A percentile compares a stretch with the other conserved stretches of the same genome.
phyloP scores from a whole-genome alignment of 2,797 vertebrate genomes.

The Nyctibius grandis region DNA sequence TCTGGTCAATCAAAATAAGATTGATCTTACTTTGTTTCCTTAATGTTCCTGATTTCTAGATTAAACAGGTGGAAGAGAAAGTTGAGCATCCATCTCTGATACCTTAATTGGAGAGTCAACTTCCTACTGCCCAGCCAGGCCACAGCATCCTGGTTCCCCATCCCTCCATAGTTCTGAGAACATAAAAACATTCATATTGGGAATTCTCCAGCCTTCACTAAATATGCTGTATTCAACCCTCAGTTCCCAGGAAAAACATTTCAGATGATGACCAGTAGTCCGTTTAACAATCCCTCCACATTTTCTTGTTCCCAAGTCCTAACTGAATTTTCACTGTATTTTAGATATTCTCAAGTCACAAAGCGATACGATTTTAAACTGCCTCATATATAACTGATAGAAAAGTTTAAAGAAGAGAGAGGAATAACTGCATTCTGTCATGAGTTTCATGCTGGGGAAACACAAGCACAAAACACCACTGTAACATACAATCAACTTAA shows the following conservation, averaged over 20 bases:
- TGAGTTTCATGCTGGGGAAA: background rate
- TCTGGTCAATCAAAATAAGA: background rate
- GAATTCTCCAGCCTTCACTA: background rate
- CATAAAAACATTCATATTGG: background rate
- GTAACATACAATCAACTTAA: background rate
- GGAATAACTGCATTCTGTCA: background rate
- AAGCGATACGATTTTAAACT: background rate
- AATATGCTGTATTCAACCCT: fast-evolving
- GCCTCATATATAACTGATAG: background rate
- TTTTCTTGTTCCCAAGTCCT: background rate
- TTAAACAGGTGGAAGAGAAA: background rate
- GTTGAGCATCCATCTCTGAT: background rate
- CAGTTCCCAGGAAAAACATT: background rate
- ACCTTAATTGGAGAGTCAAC: background rate
- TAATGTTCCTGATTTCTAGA: background rate
- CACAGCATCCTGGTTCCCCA: fast-evolving
- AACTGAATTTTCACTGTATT: background rate
- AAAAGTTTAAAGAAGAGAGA: background rate
- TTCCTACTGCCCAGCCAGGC: background rate
- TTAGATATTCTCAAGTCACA: background rate
- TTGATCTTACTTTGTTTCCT: background rate
- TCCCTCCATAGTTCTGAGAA: background rate
- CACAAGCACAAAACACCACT: background rate
- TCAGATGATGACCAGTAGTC: background rate
- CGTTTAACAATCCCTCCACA: background rate